Conservation (phyloP, 1,140 invertebrate genomes). For the Drosophila arawakana region DNA sequence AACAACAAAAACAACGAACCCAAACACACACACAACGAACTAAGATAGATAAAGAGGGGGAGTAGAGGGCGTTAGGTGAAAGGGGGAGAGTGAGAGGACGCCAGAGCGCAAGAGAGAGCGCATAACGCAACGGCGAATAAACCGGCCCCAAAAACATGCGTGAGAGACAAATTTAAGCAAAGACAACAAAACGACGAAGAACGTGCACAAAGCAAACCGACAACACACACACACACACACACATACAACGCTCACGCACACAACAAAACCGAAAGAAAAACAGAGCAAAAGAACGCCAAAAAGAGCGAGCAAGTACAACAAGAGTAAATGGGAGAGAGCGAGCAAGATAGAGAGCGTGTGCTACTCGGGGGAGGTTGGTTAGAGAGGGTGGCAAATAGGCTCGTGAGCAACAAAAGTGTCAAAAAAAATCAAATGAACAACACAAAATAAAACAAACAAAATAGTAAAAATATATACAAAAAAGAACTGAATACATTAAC, state of each 20-base stretch:
- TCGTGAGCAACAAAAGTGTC: slow-evolving; percentile 23
- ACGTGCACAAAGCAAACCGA: slow-evolving; percentile 54
- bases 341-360: neutral
- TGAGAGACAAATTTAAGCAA: slow-evolving; percentile 48
- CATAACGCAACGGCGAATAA: slow-evolving; percentile 33
- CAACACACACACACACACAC: slow-evolving; percentile 40
- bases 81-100: slow-evolving; percentile 19
- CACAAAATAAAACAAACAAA: slow-evolving; percentile 12
- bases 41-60: slow-evolving; percentile 21
- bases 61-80: slow-evolving; percentile 2
- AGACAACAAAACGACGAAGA: slow-evolving; percentile 48
- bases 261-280: slow-evolving; percentile 51
- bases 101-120: slow-evolving; percentile 24
- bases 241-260: slow-evolving; percentile 20
- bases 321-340: neutral
- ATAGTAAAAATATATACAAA: slow-evolving; percentile 29
- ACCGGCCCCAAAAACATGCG: slow-evolving; percentile 75
- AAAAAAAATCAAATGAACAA: slow-evolving; percentile 18
- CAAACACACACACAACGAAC: slow-evolving; percentile 13
- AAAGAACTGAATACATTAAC: neutral
- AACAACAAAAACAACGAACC: slow-evolving; percentile 40
- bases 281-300: slow-evolving; percentile 12
- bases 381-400: slow-evolving; percentile 51
- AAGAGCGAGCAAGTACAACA: neutral
- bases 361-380: too few relatives aligned